Conservation (phyloP, 2,113 vertebrate species). For the Petrocephalus zakoni region DNA sequence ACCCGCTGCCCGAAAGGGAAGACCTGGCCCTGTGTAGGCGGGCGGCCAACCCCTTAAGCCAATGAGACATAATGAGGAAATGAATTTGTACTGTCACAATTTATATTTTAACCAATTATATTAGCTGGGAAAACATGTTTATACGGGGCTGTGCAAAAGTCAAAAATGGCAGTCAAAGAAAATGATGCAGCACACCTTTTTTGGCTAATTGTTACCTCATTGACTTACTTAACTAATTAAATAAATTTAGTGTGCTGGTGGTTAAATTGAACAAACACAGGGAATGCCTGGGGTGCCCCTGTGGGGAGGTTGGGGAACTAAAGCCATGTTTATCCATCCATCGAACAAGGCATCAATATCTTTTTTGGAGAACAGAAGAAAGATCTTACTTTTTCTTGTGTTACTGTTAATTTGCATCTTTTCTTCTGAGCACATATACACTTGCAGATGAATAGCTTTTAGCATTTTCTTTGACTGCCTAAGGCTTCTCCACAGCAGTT, state of each 20-base stretch:
- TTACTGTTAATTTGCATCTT: background rate
- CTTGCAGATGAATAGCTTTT: background rate
- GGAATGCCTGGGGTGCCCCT: background rate
- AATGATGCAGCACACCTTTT: background rate
- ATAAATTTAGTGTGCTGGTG: background rate
- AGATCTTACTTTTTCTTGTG: background rate
- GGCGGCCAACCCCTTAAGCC: background rate
- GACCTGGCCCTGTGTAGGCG: conserved; percentile 22
- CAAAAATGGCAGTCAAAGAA: background rate
- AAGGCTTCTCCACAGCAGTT: background rate
- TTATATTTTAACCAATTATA: background rate
- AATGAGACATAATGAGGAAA: background rate
- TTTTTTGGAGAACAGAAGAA: background rate
- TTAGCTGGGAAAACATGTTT: background rate
- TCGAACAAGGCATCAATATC: background rate
- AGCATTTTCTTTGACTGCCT: background rate
- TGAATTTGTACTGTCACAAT: background rate
- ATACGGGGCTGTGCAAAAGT: background rate
- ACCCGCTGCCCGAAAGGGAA: conserved; percentile 27
- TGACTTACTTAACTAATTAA: background rate
- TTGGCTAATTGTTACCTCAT: background rate
- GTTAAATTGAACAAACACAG: background rate
- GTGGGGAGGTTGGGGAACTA: background rate
- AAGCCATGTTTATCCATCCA: background rate
- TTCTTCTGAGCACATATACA: background rate